Base-by-base conservation (phyloP, 2,888 invertebrate species). In the Volucella inanis region DNA sequence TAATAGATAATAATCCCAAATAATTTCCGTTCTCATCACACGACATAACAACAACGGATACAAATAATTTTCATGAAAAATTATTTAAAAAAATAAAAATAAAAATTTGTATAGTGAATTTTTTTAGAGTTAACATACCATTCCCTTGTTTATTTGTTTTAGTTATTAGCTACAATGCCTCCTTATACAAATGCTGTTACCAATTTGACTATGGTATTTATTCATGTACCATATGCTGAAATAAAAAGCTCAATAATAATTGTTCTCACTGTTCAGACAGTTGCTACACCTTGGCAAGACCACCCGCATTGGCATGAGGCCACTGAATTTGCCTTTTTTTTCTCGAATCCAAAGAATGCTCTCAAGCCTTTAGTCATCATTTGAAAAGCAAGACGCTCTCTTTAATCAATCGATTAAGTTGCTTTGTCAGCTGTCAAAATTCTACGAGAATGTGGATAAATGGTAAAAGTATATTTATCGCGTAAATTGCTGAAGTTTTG, bases 321-420 rank as follows among this genome's bases (percentile, higher is more conserved):
- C 43, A 41, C 59, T 31, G 15, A 18, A 59, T 59, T 15, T 52
- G 12, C 41, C 18, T 18, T 10, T 8, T 2, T 49, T 15, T 0
- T 15, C 15, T 9, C 49, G 8, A 49, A 49, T 49, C 45, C 38
- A 49, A 15, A 11, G n/a, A 57, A 31, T 31, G 1, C 31, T n/a
- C 49, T 49, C 49, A 8, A 50, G 22, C 67, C 67, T 52, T 49
- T 67, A 31, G 14, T 59, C 59, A 43, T 59, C 11, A 38, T 49
- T 45, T 52, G n/a, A 59, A 10, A 31, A 12, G 12, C 59, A 38
- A 12, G 31, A 52, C 74, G 47, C 15, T 62, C 31, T 31, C 43
- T 74, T 74, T 75, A 79, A 83, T 68, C 68, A 70, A 75, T 75
- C 80, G 49, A 84, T 84, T 84, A 71, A 38, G 49, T 71, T 80